Base-by-base conservation (phyloP, 2,888 invertebrate species). In the Alloscopus bannaensis region DNA sequence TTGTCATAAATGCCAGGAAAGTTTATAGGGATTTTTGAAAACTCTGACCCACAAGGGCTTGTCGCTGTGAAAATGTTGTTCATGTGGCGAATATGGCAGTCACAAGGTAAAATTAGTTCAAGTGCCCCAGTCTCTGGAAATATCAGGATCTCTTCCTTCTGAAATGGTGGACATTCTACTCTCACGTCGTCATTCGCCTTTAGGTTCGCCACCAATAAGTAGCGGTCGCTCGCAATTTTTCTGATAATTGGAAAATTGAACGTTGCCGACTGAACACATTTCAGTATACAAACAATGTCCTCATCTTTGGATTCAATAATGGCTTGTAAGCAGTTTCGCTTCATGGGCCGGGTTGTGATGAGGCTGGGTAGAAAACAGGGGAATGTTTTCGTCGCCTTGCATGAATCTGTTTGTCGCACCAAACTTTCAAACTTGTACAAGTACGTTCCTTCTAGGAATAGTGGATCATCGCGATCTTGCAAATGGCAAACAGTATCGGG, bases 151-250 rank as follows among this genome's bases (percentile, higher is more conserved):
- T 77, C 77, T 40, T 77, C 70, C 47, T 77, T 77, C 26, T 77
- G 77, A 24, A 77, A 77, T 0, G 70, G 77, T 20, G 77, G 77
- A 36, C 77, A 77, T 28, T 70, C 77, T 0, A 77, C 70, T 0
- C 69, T 26, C 13, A 77, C 31, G 0, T 70, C 70, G 29, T 70
- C 70, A 36, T 50, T 77, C 0, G 57, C 52, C 8, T 62, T 64
- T 18, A 70, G 36, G 28, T 77, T 59, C 0, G 55, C 40, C 18
- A 77, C 77, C 20, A 70, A 55, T 28, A 77, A 24, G n/a, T 70
- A 77, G 16, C 77, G 50, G 24, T 77, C 77, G 31, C 69, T 70
- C 0, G 64, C n/a, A 16, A 77, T 45, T 28, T 65, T 64, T n/a
- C 77, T 31, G 6, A 77, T 77, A 11, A 77, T 42, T 13, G 77